Conservation (phyloP, 2,797 vertebrate species). For the Trematomus bernacchii region DNA sequence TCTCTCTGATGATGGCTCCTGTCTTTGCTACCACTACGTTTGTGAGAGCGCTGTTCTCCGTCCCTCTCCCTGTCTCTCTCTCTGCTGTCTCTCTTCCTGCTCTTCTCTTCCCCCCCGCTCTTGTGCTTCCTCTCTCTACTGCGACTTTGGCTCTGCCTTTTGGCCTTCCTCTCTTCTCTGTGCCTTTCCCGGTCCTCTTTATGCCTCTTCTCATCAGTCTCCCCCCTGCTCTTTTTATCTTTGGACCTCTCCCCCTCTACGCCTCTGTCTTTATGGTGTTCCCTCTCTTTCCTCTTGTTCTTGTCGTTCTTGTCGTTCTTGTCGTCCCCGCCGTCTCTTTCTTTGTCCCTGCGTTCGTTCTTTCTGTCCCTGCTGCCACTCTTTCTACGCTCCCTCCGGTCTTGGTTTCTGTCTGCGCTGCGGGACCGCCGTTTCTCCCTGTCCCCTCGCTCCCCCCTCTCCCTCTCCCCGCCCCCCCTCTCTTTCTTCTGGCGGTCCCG, state of each 20-base stretch:
- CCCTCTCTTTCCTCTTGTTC: slow-evolving; percentile 89
- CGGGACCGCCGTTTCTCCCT: slow-evolving; percentile 91
- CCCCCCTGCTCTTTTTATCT: slow-evolving; percentile 91
- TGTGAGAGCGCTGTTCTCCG: slow-evolving; percentile 87
- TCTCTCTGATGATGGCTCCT: slow-evolving; percentile 90
- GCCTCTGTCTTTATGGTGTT: slow-evolving; percentile 92
- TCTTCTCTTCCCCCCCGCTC: slow-evolving; percentile 88
- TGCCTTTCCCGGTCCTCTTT: slow-evolving; percentile 89
- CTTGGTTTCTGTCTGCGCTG: slow-evolving; percentile 88
- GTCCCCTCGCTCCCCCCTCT: slow-evolving; percentile 85
- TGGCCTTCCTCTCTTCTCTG: slow-evolving; percentile 92
- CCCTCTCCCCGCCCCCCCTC: slow-evolving; percentile 84
- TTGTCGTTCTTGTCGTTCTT: slow-evolving; percentile 76
- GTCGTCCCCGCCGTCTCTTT: slow-evolving; percentile 87
- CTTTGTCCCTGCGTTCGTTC: slow-evolving; percentile 89
- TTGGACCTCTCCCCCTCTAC: slow-evolving; percentile 92
- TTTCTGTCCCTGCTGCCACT: slow-evolving; percentile 91
- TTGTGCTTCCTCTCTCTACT: slow-evolving; percentile 91
- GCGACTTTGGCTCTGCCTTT: slow-evolving; percentile 90
- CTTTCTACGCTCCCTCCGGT: slow-evolving; percentile 90
- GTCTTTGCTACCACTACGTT: slow-evolving; percentile 92
- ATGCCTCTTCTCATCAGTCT: slow-evolving; percentile 87
- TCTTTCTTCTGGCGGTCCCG: slow-evolving; percentile 87
- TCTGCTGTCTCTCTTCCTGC: slow-evolving; percentile 89
- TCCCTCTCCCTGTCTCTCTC: slow-evolving; percentile 88